Evolutionary conservation across 2,888 invertebrate species (phyloP).

Genomic region (Neuroscelio doddi): DNA sequence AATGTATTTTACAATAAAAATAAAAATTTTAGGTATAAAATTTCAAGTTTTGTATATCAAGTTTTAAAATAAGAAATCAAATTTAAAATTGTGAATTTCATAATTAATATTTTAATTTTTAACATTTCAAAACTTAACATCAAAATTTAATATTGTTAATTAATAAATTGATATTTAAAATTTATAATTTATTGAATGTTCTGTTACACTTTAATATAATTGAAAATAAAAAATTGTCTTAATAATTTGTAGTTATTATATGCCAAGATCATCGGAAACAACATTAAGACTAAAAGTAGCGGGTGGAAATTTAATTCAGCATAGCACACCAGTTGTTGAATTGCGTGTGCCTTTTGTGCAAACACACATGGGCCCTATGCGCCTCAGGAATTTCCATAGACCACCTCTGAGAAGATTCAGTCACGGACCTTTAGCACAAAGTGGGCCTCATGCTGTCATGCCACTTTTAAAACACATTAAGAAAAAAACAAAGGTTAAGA

Average conservation of each 20-base stretch:
- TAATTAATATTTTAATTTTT: too few relatives aligned
- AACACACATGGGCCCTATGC: conserved; percentile 89
- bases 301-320: conserved; percentile 93
- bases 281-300: conserved; percentile 88
- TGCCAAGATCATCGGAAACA: conserved; percentile 88
- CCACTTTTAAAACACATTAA: conserved; percentile 92
- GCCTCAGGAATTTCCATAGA: conserved; percentile 94
- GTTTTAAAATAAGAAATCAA: too few relatives aligned
- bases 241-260: conserved; percentile 83
- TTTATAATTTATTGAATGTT: too few relatives aligned
- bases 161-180: too few relatives aligned
- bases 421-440: conserved; percentile 83
- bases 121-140: too few relatives aligned
- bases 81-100: too few relatives aligned
- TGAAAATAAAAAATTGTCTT: too few relatives aligned
- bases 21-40: too few relatives aligned
- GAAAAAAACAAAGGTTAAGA: conserved; percentile 92
- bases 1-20: too few relatives aligned
- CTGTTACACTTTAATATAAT: too few relatives aligned
- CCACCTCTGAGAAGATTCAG: conserved; percentile 91
- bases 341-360: conserved; percentile 95
- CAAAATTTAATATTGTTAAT: too few relatives aligned
- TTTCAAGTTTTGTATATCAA: too few relatives aligned
- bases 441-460: conserved; percentile 85
- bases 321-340: conserved; percentile 98